Conservation (phyloP, 2,113 vertebrate genomes). For the Xenus cinereus region DNA sequence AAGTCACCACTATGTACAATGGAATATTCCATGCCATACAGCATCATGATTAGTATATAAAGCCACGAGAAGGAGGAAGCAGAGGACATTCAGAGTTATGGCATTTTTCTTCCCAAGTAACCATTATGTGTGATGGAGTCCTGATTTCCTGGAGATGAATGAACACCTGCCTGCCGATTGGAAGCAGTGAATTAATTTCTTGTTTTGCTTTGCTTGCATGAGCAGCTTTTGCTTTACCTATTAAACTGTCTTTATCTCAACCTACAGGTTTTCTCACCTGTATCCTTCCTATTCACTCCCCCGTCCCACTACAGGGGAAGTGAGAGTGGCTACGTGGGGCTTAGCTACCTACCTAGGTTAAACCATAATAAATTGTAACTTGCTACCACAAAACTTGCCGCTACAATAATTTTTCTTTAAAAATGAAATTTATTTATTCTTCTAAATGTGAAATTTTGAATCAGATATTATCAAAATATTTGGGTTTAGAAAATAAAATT, state of each 20-base stretch:
- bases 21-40: not conserved
- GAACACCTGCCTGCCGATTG: not conserved
- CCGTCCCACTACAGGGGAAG: rapidly evolving
- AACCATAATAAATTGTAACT: not conserved
- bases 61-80: not conserved
- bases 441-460: not conserved
- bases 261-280: not conserved
- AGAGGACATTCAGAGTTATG: rapidly evolving
- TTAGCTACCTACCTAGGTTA: not conserved
- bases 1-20: not conserved
- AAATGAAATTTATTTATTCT: not conserved
- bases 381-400: not conserved
- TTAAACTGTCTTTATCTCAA: not conserved
- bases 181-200: not conserved
- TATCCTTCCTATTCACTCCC: rapidly evolving
- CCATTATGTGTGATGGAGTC: rapidly evolving
- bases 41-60: not conserved
- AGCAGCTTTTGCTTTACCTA: not conserved
- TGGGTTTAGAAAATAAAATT: not conserved
- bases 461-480: not conserved
- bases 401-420: not conserved
- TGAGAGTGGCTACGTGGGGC: not conserved
- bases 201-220: not conserved
- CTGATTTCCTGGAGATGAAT: not conserved
- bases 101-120: not conserved